Evolutionary conservation across 2,888 invertebrate species (phyloP).

Genomic region (Ditula angustiorana): DNA sequence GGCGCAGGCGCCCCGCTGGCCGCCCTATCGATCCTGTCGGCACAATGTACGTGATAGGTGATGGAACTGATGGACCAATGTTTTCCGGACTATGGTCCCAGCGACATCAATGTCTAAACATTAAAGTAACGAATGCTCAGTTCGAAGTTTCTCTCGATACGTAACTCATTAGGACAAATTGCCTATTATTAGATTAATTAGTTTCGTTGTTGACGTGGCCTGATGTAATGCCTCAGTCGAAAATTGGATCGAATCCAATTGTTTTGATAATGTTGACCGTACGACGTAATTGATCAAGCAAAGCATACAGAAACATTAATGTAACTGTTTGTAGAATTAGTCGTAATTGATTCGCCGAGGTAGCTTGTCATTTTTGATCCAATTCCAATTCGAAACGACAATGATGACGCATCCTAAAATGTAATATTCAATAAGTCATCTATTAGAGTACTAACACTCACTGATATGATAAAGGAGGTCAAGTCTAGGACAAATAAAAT

Average conservation of each 20-base stretch:
- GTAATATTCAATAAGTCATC: neutral
- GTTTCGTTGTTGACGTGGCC: neutral
- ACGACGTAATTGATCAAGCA: neutral
- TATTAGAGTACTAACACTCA: neutral
- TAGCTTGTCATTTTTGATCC: no score
- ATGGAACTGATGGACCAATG: conserved; percentile 8
- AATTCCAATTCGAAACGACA: neutral
- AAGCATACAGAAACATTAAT: neutral
- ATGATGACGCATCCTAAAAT: neutral
- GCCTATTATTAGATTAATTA: neutral
- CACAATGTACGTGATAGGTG: conserved; percentile 41
- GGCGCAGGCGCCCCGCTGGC: conserved; percentile 63
- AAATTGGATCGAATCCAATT: conserved; percentile 8
- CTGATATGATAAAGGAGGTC: neutral
- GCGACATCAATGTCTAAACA: neutral
- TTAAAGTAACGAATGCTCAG: neutral
- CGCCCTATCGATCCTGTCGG: conserved; percentile 62
- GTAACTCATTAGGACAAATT: neutral
- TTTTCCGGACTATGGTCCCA: neutral
- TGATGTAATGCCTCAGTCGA: neutral
- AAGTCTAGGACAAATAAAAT: neutral
- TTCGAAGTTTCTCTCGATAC: neutral
- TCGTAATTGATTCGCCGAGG: no score
- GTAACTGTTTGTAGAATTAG: no score
- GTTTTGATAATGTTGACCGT: conserved; percentile 4